phyloP scores from a whole-genome alignment of 2,113 vertebrate genomes.

The Elanoides forficatus region DNA sequence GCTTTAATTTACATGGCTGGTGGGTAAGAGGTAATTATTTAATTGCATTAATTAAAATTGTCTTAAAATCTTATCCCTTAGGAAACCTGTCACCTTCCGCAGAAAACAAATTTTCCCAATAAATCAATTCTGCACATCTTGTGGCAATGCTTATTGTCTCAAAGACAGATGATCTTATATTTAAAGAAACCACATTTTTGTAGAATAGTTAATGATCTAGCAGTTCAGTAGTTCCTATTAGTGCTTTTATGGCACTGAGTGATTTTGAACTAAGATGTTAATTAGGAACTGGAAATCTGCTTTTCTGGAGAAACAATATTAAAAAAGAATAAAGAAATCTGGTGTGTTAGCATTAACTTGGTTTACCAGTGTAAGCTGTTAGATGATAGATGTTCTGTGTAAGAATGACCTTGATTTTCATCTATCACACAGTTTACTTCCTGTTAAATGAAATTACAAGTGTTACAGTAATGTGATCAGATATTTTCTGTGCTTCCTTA shows the following conservation, averaged over 20 bases:
- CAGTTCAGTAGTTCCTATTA: background rate
- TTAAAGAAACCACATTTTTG: background rate
- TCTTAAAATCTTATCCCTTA: background rate
- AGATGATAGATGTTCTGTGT: slow-evolving; percentile 48
- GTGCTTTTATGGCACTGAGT: background rate
- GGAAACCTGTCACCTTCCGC: background rate
- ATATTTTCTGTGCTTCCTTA: slow-evolving; percentile 23
- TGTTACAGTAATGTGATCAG: slow-evolving; percentile 34
- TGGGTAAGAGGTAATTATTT: background rate
- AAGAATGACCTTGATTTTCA: slow-evolving; percentile 44
- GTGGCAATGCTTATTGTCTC: background rate
- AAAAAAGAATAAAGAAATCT: background rate
- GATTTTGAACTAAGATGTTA: slow-evolving; percentile 12
- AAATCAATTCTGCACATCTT: slow-evolving; percentile 5
- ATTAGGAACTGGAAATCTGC: slow-evolving; percentile 33
- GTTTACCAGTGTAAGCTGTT: slow-evolving; percentile 26
- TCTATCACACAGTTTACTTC: slow-evolving; percentile 17
- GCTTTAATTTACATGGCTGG: background rate
- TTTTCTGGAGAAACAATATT: background rate
- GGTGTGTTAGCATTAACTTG: slow-evolving; percentile 41
- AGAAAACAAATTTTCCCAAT: slow-evolving; percentile 5
- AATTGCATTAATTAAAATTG: background rate
- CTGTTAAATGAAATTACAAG: slow-evolving; percentile 53
- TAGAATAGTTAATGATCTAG: slow-evolving; percentile 15
- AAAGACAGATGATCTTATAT: background rate